Percentiles rank a stretch among this genome's conserved stretches.
These are phyloP conservation scores for Lytechinus pictus DNA, from an alignment of 35 echinoderm and acorn worm genomes.

Conservation along the genomic window DNA sequence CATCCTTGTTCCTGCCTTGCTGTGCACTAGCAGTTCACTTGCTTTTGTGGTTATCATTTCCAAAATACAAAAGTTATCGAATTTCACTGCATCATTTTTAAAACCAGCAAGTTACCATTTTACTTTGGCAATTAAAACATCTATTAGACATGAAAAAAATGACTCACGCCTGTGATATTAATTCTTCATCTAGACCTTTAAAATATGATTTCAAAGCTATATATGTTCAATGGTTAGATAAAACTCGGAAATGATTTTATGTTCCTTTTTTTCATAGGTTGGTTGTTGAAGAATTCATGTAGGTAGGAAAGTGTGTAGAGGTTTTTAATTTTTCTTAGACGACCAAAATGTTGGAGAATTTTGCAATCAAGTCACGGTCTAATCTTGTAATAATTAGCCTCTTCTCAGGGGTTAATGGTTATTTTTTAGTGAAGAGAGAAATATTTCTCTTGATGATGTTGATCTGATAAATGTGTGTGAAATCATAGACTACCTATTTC, in stretches of 20 bases:
- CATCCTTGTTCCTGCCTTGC: not conserved
- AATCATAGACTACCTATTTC: constrained; percentile 19
- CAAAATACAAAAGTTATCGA: not conserved
- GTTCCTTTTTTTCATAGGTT: not conserved
- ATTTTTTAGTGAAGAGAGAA: not conserved
- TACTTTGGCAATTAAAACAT: not conserved
- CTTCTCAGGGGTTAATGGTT: constrained; percentile 1
- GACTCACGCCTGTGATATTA: not conserved
- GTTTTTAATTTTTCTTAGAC: not conserved
- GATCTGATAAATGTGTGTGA: not conserved
- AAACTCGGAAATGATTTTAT: not conserved
- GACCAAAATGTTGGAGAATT: not conserved
- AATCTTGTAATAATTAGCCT: constrained; percentile 14
- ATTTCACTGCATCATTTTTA: not conserved
- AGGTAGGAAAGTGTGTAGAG: not conserved
- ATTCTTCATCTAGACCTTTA: not conserved
- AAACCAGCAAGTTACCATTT: not conserved
- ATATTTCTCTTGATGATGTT: not conserved
- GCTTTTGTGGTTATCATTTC: not conserved
- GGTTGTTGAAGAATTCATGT: not conserved
- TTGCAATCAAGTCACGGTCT: not conserved
- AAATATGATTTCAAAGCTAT: not conserved
- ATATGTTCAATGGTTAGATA: not conserved
- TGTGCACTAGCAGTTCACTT: not conserved
- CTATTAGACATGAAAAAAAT: not conserved